Evolutionary conservation across 1,140 invertebrate genomes (phyloP), one percentile per base, ranked within the genome.

Genomic region (Zaprionus tsacasi): DNA sequence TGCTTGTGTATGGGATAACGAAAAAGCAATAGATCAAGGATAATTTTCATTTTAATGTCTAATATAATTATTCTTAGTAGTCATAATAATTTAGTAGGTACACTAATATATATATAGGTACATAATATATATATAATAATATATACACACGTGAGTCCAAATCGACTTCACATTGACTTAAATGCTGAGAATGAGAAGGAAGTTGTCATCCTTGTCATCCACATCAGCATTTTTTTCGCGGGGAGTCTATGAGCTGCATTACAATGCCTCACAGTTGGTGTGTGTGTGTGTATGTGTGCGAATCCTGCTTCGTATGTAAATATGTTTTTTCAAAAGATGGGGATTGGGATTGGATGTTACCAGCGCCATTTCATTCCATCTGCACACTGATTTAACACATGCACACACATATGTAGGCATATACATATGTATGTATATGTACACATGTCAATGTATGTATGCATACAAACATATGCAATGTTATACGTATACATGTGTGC

Each of bases 311-410:
- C 15, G 25, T 17, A 25, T 33, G 21, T 50, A 70, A 21, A 30
- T 38, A 57, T 21, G 50, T 63, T 25, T 38, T 15, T 15, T 15
- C n/a, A 43, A 71, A 60, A 15, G 50, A 36, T 35, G 10, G 10
- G 17, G 50, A 64, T 65, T 36, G 35, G 17, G 50, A 64, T 65
- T 36, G 35, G 52, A 43, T 43, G 36, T 30, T 55, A 43, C 40
- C 43, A 27, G 27, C 56, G 38, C 48, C 33, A 55, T 63, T 64
- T 59, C 70, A 60, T 43, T 57, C 57, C 71, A 70, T 33, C 35
- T 56, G 54, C 57, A 59, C 52, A 45, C 59, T 56, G 38, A 73
- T 68, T 69, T 33, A 60, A 21, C n/a, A 33, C 30, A 35, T 8
- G 33, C 33, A 35, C 33, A 35, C 6, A 35, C 6, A 35, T 35